Base-by-base conservation (phyloP, 2,113 vertebrate genomes). In the Mus pahari region DNA sequence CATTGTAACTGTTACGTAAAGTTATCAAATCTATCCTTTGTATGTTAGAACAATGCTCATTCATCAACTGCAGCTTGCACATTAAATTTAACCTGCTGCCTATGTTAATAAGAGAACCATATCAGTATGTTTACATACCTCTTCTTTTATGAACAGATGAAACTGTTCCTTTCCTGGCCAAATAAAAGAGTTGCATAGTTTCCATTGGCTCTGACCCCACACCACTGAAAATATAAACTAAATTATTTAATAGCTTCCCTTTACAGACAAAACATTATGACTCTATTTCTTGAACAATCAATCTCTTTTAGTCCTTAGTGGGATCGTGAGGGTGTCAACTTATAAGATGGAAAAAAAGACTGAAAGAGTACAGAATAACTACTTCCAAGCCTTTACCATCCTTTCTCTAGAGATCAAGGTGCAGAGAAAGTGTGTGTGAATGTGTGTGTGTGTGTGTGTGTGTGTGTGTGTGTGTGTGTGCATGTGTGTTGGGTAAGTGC, bases 171-270 rank as follows among this genome's bases (percentile, higher is more conserved):
- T 94, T 39, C 20, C 45, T 31, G 48, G 50, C 3, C 90, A 53
- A 89, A 90, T 26, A 11, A 12, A 13, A 91, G 31, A 89, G 31
- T n/a, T 94, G 36, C 75, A 6, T 64, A 92, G n/a, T 42, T 93
- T 12, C 7, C 11, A 14, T 12, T 79, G 60, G 36, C 22, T 92
- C 3, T 86, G 53, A 53, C 11, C 11, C n/a, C 1, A 2, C 20
- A 92, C 73, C 1, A 94, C 48, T 48, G 83, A 95, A 92, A 88
- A 66, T 71, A 66, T 64, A n/a, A 77, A 12, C 60, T 24, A 50
- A 58, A 7, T 36, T 87, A 16, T 24, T 77, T 22, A 62, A 26
- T 62, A 48, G 77, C 28, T 86, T 53, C 20, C 28, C 36, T 82
- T 95, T 48, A 64, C 24, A 83, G 45, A 45, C 8, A 88, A 75